A percentile compares a stretch with the other conserved stretches of the same genome.
These are phyloP conservation scores for Acleris cristana DNA, from an alignment of 2,888 invertebrate species.

Conservation along the genomic window DNA sequence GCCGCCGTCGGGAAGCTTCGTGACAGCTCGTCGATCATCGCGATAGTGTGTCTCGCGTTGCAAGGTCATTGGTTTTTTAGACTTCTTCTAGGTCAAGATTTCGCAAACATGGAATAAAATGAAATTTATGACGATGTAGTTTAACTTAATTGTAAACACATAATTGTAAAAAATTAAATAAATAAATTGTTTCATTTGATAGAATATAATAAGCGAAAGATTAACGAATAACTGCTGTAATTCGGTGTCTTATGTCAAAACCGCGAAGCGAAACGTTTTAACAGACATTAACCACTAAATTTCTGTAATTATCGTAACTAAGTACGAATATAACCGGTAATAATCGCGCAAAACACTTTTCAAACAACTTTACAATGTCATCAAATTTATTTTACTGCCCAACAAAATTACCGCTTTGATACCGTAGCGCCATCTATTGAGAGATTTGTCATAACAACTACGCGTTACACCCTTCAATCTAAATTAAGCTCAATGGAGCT, in stretches of 20 bases:
- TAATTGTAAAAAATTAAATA: background rate
- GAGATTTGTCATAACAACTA: constrained; percentile 48
- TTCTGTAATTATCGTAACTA: constrained; percentile 33
- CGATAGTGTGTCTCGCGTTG: constrained; percentile 53
- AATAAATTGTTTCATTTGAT: background rate
- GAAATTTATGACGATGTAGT: background rate
- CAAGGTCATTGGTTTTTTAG: constrained; percentile 52
- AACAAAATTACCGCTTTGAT: constrained; percentile 33
- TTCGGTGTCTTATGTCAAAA: background rate
- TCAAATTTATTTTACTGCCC: constrained; percentile 37
- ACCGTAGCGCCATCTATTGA: constrained; percentile 42
- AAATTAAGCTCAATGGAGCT: constrained; percentile 60
- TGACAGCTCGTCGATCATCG: constrained; percentile 64
- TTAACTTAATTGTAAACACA: background rate
- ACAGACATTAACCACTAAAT: constrained; percentile 32
- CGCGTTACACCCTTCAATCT: constrained; percentile 42
- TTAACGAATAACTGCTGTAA: background rate
- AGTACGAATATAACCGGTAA: constrained; percentile 35
- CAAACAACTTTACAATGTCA: constrained; percentile 39
- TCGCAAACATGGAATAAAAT: background rate
- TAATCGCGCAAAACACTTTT: constrained; percentile 36
- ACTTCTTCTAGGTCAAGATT: constrained; percentile 16
- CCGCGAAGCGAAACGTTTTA: constrained; percentile 19
- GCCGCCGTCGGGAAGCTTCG: constrained; percentile 42
- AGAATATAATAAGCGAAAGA: background rate